Evolutionary conservation across 2,113 vertebrate species (phyloP).

Genomic region (Bagarius yarrelli): DNA sequence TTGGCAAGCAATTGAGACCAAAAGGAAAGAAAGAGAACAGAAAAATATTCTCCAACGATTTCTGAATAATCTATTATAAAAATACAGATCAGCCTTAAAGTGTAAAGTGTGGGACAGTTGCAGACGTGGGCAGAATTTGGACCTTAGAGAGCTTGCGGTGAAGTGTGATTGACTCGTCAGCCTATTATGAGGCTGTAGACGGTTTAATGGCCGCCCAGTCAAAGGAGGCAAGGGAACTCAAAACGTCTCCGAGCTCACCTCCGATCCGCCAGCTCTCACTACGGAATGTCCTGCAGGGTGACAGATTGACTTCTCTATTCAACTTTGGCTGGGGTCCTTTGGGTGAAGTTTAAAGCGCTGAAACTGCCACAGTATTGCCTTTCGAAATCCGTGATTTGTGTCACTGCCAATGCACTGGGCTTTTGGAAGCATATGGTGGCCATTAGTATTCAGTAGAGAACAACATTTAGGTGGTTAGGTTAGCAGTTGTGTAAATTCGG

Average conservation of each 20-base stretch:
- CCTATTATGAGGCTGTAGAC: slow-evolving; percentile 80
- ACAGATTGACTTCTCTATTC: slow-evolving; percentile 34
- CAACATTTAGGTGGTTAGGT: neutral
- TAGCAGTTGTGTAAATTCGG: neutral
- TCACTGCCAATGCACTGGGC: slow-evolving; percentile 9
- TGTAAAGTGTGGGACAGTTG: slow-evolving; percentile 68
- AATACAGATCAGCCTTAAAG: slow-evolving; percentile 26
- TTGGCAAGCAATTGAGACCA: slow-evolving; percentile 21
- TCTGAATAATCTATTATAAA: slow-evolving; percentile 37
- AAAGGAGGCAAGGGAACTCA: slow-evolving; percentile 76
- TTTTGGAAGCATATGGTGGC: slow-evolving; percentile 18
- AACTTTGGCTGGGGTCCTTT: slow-evolving; percentile 33
- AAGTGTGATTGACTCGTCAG: slow-evolving; percentile 84
- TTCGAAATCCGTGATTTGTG: slow-evolving; percentile 22
- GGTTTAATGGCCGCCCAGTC: slow-evolving; percentile 85
- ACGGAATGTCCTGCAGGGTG: slow-evolving; percentile 53
- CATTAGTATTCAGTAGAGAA: slow-evolving; percentile 20
- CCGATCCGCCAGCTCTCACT: slow-evolving; percentile 79
- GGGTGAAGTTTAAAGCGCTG: slow-evolving; percentile 23
- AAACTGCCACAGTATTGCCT: slow-evolving; percentile 8
- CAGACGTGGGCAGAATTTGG: slow-evolving; percentile 78
- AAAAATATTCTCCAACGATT: slow-evolving; percentile 16
- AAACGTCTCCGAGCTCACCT: slow-evolving; percentile 80
- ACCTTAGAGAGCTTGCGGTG: slow-evolving; percentile 75
- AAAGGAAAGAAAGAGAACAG: slow-evolving; percentile 44